These are phyloP conservation scores for Drosophila atroscutellata DNA, from an alignment of 2,888 invertebrate species.

Conservation along the genomic window DNA sequence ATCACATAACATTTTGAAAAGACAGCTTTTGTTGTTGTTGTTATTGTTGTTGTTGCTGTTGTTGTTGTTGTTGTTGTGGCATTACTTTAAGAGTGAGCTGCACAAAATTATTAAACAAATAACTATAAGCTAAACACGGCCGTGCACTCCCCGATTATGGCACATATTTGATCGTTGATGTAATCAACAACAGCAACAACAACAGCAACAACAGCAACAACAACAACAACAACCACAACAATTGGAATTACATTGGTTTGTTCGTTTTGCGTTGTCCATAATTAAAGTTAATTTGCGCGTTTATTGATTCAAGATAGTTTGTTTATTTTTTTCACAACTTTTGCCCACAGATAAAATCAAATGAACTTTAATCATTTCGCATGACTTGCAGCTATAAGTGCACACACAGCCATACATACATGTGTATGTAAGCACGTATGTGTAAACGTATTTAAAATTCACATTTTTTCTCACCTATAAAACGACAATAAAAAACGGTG, in stretches of 20 bases:
- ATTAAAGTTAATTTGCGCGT: conserved; percentile 58
- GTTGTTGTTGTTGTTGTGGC: background rate
- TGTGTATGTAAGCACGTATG: background rate
- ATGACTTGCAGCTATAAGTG: conserved; percentile 28
- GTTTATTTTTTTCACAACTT: conserved; percentile 18
- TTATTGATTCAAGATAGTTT: conserved; percentile 51
- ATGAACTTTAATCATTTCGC: conserved; percentile 29
- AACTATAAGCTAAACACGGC: conserved; percentile 21
- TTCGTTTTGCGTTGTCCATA: conserved; percentile 38
- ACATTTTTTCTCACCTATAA: background rate
- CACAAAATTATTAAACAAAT: conserved; percentile 22
- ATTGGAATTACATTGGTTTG: conserved; percentile 27
- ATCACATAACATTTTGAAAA: conserved; percentile 10
- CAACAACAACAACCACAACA: conserved; percentile 22
- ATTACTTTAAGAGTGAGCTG: background rate
- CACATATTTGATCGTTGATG: conserved; percentile 46
- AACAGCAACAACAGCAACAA: conserved; percentile 24
- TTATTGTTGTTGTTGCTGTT: background rate
- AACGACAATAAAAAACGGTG: background rate
- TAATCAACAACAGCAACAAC: conserved; percentile 40
- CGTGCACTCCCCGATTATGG: conserved; percentile 24
- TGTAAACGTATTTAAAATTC: conserved; percentile 8
- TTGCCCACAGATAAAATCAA: conserved; percentile 22
- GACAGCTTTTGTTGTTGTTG: conserved; percentile 12
- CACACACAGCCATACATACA: background rate